These are phyloP conservation scores for Spea hammondii DNA, from an alignment of 2,797 vertebrate species.

Conservation along the genomic window DNA sequence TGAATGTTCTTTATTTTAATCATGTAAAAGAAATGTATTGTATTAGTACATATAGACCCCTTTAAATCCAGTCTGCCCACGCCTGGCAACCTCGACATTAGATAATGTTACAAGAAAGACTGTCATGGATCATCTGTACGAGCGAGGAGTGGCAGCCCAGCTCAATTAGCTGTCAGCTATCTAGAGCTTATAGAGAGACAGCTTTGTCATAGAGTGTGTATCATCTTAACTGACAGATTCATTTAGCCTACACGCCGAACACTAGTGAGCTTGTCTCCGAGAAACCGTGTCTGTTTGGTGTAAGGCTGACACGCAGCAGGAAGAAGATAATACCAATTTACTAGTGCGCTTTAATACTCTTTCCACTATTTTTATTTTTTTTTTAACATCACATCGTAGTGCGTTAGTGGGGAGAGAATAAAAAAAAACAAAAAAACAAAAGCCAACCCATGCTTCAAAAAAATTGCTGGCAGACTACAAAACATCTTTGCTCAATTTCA, in stretches of 20 bases:
- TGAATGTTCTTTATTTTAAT: no score
- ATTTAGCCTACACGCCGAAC: constrained; percentile 10
- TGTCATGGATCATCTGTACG: constrained; percentile 8
- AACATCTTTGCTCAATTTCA: constrained; percentile 43
- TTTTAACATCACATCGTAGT: constrained; percentile 15
- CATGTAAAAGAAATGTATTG: no score
- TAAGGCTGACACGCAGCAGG: constrained; percentile 25
- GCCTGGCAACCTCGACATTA: neutral
- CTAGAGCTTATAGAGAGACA: neutral
- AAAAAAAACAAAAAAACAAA: neutral
- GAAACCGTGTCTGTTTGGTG: constrained; percentile 18
- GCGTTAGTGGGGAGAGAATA: neutral
- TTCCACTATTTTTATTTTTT: neutral
- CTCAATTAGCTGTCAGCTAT: constrained; percentile 18
- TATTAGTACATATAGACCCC: no score
- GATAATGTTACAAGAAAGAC: neutral
- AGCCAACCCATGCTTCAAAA: constrained; percentile 43
- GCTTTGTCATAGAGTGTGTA: neutral
- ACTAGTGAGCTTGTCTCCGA: constrained; percentile 1
- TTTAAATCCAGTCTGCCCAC: no score
- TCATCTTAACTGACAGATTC: constrained; percentile 21
- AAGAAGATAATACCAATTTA: constrained; percentile 18
- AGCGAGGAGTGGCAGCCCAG: constrained; percentile 5
- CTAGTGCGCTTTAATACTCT: constrained; percentile 29
- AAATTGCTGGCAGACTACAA: constrained; percentile 33